Percentiles rank a stretch among this genome's conserved stretches.
Conservation (phyloP, 2,113 vertebrate genomes). For the Hucho hucho region DNA sequence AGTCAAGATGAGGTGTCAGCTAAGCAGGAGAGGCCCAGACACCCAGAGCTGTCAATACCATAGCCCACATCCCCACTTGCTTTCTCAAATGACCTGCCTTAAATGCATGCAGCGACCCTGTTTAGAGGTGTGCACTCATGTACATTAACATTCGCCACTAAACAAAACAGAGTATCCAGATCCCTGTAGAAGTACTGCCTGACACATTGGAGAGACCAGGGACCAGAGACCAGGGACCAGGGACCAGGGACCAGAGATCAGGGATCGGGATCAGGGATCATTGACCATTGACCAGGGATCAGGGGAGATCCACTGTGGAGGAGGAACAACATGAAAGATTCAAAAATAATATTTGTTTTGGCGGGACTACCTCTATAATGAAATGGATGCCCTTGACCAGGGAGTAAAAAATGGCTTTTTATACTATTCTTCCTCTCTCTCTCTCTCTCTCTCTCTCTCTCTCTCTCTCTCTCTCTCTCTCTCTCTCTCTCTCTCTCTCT, state of each 20-base stretch:
- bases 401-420: conserved; percentile 43
- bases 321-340: conserved; percentile 66
- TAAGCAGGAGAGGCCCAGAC: conserved; percentile 23
- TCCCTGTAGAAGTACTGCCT: neutral
- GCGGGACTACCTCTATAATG: conserved; percentile 54
- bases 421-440: neutral
- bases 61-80: neutral
- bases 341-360: conserved; percentile 72
- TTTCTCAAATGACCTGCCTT: conserved; percentile 30
- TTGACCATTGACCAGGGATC: fast-evolving
- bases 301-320: no score
- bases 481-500: no score
- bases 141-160: conserved; percentile 53
- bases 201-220: neutral
- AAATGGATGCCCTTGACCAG: conserved; percentile 64
- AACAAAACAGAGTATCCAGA: conserved; percentile 29
- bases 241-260: no score
- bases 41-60: conserved; percentile 21
- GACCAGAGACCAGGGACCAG: neutral
- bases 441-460: no score
- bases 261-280: no score
- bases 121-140: conserved; percentile 36
- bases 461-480: no score
- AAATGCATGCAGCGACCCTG: conserved; percentile 34
- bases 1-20: conserved; percentile 27